Conservation (phyloP, 2,797 vertebrate genomes). For the Bucorvus abyssinicus region DNA sequence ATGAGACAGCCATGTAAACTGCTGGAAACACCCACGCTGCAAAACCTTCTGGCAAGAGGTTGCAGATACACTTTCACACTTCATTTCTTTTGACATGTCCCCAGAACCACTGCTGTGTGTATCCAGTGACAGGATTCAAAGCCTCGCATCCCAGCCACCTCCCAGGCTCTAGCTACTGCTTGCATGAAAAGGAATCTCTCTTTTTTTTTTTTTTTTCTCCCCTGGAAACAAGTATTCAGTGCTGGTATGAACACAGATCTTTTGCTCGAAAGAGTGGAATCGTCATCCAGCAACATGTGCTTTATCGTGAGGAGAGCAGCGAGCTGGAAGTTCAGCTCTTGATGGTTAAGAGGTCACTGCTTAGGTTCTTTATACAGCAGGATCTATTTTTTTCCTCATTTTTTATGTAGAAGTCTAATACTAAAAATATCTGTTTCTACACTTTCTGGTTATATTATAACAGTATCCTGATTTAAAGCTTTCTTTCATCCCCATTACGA, state of each 20-base stretch:
- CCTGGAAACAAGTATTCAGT: conserved; percentile 23
- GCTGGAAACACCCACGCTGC: conserved; percentile 22
- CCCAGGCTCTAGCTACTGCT: neutral
- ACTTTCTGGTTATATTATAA: neutral
- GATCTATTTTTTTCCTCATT: neutral
- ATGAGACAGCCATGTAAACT: neutral
- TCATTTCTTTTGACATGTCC: conserved; percentile 41
- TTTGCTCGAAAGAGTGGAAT: conserved; percentile 17
- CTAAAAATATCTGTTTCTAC: neutral
- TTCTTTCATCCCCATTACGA: neutral
- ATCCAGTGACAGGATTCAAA: neutral
- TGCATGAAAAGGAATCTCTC: neutral
- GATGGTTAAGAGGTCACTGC: neutral
- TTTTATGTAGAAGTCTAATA: neutral
- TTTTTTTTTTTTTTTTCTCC: neutral
- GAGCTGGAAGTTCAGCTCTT: neutral
- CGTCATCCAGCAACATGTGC: neutral
- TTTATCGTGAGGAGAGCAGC: neutral
- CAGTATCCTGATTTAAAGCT: neutral
- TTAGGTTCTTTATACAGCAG: neutral
- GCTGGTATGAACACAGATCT: neutral
- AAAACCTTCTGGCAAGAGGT: conserved; percentile 29
- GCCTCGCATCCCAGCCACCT: neutral
- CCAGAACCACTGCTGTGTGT: neutral
- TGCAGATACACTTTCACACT: conserved; percentile 46